Evolutionary conservation across 2,888 invertebrate species (phyloP), one percentile per base, ranked within the genome.

Genomic region (Stenoptilia bipunctidactyla): DNA sequence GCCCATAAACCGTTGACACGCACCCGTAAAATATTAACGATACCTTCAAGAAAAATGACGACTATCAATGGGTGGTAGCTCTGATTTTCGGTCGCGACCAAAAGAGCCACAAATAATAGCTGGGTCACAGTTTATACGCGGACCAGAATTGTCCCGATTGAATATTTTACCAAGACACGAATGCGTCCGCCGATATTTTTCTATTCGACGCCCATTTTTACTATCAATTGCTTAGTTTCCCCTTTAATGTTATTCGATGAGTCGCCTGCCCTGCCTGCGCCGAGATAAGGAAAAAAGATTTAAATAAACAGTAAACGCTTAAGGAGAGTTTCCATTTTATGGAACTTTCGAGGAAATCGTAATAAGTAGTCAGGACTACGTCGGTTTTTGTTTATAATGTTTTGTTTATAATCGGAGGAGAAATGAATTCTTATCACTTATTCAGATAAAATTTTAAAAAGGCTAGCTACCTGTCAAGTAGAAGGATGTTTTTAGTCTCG

Each of bases 1-100:
- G 70, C 64, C 69, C 77, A 77, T 82, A 80, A 82, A 82, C 69
- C 70, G 75, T 71, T 70, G 82, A 77, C 80, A 83, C 82, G 79
- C 80, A 80, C 77, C 70, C 70, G 73, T 83, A 75, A 82, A 82
- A 79, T 82, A 82, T 83, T 80, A 80, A 83, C 79, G 79, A 82
- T 75, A 70, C 67, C 69, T 73, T 73, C 72, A 74, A 80, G 79
- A 79, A 77, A 80, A 79, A 80, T 79, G 77, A 80, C 72, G 74
- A 73, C 76, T 79, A 82, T 80, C 80, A 76, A 70, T 75, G 76
- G 74, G 67, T 34, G 4, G 30, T 4, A 30, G 12, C 30, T 3
- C 30, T 10, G 30, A 8, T 20, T 20, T 30, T n/a, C n/a, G 30
- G 30, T 12, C 30, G 63, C 71, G 66, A 75, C 68, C 80, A 80